phyloP scores from a whole-genome alignment of 2,113 vertebrate species.

The Coryphaenoides rupestris region DNA sequence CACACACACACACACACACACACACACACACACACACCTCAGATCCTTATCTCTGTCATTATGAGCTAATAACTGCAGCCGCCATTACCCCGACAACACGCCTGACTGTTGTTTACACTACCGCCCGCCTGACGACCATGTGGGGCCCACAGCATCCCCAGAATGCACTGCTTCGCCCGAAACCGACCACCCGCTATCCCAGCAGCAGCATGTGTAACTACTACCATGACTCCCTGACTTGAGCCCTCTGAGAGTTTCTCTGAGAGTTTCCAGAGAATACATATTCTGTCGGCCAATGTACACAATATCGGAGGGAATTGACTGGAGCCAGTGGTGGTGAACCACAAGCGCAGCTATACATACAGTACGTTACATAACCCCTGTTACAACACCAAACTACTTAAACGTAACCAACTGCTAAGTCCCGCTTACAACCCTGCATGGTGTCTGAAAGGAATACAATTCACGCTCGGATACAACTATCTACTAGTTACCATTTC shows the following conservation, averaged over 20 bases:
- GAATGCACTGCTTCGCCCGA: constrained; percentile 52
- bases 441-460: no score
- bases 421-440: no score
- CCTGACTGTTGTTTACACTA: constrained; percentile 51
- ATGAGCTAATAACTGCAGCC: constrained; percentile 48
- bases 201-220: constrained; percentile 24
- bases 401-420: no score
- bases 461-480: no score
- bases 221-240: not conserved
- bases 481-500: not conserved
- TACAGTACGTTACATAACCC: not conserved
- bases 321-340: not conserved
- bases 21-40: constrained; percentile 5
- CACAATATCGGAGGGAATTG: not conserved
- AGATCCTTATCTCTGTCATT: constrained; percentile 56
- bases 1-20: constrained; percentile 4
- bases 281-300: constrained; percentile 26
- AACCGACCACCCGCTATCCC: constrained; percentile 38
- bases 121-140: constrained; percentile 57
- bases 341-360: not conserved
- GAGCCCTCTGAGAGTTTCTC: constrained; percentile 14
- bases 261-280: constrained; percentile 36
- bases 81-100: constrained; percentile 28
- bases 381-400: not conserved
- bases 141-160: constrained; percentile 60